Evolutionary conservation across 2,113 vertebrate genomes (phyloP).

Genomic region (Seriola quinqueradiata): DNA sequence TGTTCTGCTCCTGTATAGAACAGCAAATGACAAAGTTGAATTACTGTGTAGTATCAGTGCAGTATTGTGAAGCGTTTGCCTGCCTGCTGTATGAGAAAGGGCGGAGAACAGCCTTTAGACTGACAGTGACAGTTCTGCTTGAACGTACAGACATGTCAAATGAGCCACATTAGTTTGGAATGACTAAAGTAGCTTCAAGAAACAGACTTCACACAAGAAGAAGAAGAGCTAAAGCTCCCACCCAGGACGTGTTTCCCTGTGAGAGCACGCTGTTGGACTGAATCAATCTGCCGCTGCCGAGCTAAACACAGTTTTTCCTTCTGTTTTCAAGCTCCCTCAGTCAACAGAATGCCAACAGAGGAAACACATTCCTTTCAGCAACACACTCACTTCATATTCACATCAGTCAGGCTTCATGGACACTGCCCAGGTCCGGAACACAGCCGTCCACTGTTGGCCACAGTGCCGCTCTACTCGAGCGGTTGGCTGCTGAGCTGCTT

Average conservation of each 20-base stretch:
- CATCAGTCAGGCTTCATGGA: neutral
- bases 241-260: neutral
- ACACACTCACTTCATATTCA: neutral
- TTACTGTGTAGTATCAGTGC: too few relatives aligned
- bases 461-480: conserved; percentile 14
- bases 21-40: too few relatives aligned
- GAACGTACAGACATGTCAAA: too few relatives aligned
- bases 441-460: conserved; percentile 1
- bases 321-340: neutral
- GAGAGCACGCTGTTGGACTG: neutral
- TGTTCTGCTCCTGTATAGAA: too few relatives aligned
- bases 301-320: neutral
- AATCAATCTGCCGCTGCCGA: neutral
- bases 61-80: too few relatives aligned
- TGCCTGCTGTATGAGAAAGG: too few relatives aligned
- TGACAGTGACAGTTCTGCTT: too few relatives aligned
- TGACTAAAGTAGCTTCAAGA: too few relatives aligned
- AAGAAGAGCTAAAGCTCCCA: neutral
- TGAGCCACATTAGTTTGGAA: too few relatives aligned
- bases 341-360: neutral
- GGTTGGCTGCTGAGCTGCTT: conserved; percentile 34
- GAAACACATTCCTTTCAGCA: neutral
- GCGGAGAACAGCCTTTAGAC: too few relatives aligned
- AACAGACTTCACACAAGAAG: too few relatives aligned
- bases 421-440: neutral